Evolutionary conservation across 2,797 vertebrate species (phyloP).

Genomic region (Hydrolagus colliei): DNA sequence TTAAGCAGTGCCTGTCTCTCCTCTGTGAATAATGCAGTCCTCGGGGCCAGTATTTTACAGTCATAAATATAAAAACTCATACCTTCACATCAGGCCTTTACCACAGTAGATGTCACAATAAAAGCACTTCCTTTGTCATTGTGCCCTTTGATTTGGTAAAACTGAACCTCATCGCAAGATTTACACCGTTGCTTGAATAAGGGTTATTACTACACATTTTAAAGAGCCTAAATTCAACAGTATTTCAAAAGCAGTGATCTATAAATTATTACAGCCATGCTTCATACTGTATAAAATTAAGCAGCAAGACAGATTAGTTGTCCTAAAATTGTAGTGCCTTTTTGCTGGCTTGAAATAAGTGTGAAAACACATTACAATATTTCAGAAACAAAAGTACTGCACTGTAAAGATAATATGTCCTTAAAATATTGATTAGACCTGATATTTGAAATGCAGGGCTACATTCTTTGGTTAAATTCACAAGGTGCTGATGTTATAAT

Average conservation of each 20-base stretch:
- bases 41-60: constrained; percentile 88
- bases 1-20: constrained; percentile 74
- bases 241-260: not conserved
- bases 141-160: not conserved
- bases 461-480: too few relatives aligned
- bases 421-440: too few relatives aligned
- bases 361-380: too few relatives aligned
- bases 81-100: constrained; percentile 67
- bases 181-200: not conserved
- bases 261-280: not conserved
- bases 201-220: not conserved
- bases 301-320: not conserved
- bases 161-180: not conserved
- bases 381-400: too few relatives aligned
- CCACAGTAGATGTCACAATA: constrained; percentile 90
- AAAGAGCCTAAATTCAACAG: not conserved
- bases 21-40: constrained; percentile 83
- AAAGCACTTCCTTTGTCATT: constrained; percentile 35
- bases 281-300: not conserved
- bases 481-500: too few relatives aligned
- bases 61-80: constrained; percentile 82
- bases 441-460: too few relatives aligned
- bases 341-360: too few relatives aligned
- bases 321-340: not conserved
- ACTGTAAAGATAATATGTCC: too few relatives aligned